Conservation (phyloP, 2,797 vertebrate species). For the Sebastes itinus region DNA sequence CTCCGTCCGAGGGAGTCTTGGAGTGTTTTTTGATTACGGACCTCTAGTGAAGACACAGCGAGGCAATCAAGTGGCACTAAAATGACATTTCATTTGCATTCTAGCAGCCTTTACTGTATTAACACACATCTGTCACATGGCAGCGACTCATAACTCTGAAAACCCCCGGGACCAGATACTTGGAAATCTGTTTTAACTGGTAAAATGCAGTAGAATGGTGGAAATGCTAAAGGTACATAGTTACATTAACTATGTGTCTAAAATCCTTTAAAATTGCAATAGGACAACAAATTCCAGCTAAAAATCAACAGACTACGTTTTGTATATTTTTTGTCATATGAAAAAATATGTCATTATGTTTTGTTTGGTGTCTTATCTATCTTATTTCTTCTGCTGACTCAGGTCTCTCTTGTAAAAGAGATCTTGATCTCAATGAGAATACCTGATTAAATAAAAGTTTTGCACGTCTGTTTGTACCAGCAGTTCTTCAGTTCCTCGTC, state of each 20-base stretch:
- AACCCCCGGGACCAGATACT: constrained; percentile 4
- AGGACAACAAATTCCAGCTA: background rate
- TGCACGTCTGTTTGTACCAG: no score
- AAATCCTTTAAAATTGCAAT: background rate
- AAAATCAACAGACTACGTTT: background rate
- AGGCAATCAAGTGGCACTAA: constrained; percentile 64
- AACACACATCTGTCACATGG: constrained; percentile 38
- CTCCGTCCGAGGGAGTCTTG: constrained; percentile 20
- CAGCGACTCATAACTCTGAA: constrained; percentile 3
- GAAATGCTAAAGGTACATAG: background rate
- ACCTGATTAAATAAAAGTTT: no score
- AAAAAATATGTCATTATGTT: no score
- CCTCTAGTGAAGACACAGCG: constrained; percentile 22
- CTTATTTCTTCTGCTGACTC: no score
- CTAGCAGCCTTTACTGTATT: constrained; percentile 35
- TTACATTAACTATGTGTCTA: background rate
- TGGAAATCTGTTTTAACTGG: constrained; percentile 2
- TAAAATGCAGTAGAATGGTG: background rate
- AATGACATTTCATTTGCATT: constrained; percentile 70
- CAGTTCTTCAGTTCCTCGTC: no score
- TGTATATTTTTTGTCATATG: background rate
- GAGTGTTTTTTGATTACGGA: constrained; percentile 40
- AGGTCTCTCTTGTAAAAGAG: no score
- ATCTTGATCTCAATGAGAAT: no score
- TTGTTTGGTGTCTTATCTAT: no score